Conservation (phyloP, 2,888 invertebrate species). For the Drosophila kanekoi region DNA sequence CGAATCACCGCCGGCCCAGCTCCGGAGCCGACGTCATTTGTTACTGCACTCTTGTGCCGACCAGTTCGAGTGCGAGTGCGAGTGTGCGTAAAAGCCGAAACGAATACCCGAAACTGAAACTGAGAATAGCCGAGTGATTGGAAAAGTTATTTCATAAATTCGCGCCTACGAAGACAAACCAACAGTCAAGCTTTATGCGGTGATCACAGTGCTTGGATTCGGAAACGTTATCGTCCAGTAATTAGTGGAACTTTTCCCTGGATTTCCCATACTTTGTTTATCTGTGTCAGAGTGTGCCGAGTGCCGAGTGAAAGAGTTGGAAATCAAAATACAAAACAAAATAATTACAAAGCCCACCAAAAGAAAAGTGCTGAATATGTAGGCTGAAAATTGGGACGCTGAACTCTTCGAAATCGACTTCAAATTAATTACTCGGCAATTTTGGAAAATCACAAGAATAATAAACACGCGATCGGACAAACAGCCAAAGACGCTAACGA, state of each 20-base stretch:
- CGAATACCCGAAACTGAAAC: slow-evolving; percentile 21
- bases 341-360: slow-evolving; percentile 19
- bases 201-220: slow-evolving; percentile 37
- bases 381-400: slow-evolving; percentile 63
- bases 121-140: slow-evolving; percentile 35
- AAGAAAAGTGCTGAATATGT: slow-evolving; percentile 68
- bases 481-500: slow-evolving; percentile 8
- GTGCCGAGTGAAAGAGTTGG: slow-evolving; percentile 13
- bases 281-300: slow-evolving; percentile 18
- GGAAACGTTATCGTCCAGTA: slow-evolving; percentile 40
- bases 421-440: slow-evolving; percentile 72
- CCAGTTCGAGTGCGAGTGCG: slow-evolving; percentile 30
- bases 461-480: slow-evolving; percentile 52
- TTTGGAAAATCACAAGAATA: slow-evolving; percentile 58
- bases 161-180: slow-evolving; percentile 33
- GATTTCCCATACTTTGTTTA: slow-evolving; percentile 16
- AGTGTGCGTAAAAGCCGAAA: slow-evolving; percentile 33
- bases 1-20: not conserved
- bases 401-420: slow-evolving; percentile 34
- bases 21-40: slow-evolving; percentile 47
- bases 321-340: slow-evolving; percentile 39
- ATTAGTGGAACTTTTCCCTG: slow-evolving; percentile 17
- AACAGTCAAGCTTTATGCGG: slow-evolving; percentile 39
- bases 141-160: slow-evolving; percentile 50
- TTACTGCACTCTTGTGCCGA: slow-evolving; percentile 49